A percentile compares a stretch with the other conserved stretches of the same genome.
phyloP scores from a whole-genome alignment of 2,797 vertebrate genomes.

The Loriculus beryllinus region DNA sequence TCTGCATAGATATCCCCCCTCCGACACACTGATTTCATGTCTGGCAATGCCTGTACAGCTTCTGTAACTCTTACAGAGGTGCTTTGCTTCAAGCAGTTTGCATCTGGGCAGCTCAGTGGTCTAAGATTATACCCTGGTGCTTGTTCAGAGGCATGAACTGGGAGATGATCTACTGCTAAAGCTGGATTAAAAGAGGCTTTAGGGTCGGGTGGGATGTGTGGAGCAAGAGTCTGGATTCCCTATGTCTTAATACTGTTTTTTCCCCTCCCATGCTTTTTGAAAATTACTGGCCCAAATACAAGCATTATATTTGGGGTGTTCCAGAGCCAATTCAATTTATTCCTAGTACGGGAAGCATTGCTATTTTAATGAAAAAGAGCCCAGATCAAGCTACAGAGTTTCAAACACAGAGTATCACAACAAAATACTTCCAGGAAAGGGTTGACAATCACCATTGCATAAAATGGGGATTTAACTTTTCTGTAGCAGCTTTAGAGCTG shows the following conservation, averaged over 20 bases:
- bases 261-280: background rate
- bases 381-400: background rate
- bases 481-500: background rate
- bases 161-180: constrained; percentile 35
- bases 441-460: background rate
- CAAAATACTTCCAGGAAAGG: background rate
- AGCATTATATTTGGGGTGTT: background rate
- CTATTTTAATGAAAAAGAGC: background rate
- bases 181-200: constrained; percentile 33
- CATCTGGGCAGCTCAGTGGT: background rate
- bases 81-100: background rate
- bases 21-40: background rate
- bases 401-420: background rate
- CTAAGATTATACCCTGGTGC: background rate
- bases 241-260: background rate
- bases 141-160: background rate
- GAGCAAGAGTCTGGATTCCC: background rate
- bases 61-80: background rate
- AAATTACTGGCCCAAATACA: background rate
- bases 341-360: background rate
- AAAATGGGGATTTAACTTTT: constrained; percentile 24
- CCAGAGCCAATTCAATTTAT: background rate
- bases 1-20: background rate
- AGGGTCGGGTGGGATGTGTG: background rate
- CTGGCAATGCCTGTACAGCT: no score